phyloP scores from a whole-genome alignment of 2,113 vertebrate species.

The Pelecanoides urinatrix region DNA sequence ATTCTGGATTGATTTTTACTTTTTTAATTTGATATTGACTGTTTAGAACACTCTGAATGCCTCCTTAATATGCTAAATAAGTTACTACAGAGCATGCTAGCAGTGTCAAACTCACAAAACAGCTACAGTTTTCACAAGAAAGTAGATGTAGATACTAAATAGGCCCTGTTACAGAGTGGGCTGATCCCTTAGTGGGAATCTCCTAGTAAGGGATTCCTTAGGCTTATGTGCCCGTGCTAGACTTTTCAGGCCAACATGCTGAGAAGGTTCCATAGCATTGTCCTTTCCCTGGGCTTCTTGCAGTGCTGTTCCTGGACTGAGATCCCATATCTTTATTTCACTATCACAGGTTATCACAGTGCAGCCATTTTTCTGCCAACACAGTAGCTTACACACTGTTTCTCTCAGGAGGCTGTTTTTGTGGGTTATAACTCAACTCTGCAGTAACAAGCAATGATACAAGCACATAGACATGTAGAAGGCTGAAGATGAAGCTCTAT shows the following conservation, averaged over 20 bases:
- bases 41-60: background rate
- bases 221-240: background rate
- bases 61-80: background rate
- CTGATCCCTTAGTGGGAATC: background rate
- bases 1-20: background rate
- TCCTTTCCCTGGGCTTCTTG: background rate
- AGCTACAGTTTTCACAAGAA: background rate
- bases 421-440: background rate
- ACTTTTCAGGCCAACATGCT: background rate
- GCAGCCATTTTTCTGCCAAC: background rate
- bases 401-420: background rate
- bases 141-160: background rate
- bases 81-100: background rate
- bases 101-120: background rate
- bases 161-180: background rate
- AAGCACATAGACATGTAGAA: background rate
- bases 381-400: background rate
- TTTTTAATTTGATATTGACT: background rate
- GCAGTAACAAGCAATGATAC: background rate
- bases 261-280: background rate
- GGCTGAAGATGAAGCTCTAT: background rate
- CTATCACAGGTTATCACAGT: background rate
- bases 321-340: background rate
- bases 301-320: background rate
- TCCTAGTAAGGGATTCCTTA: background rate